Conservation (phyloP, 2,797 vertebrate genomes). For the Melanotaenia boesemani region DNA sequence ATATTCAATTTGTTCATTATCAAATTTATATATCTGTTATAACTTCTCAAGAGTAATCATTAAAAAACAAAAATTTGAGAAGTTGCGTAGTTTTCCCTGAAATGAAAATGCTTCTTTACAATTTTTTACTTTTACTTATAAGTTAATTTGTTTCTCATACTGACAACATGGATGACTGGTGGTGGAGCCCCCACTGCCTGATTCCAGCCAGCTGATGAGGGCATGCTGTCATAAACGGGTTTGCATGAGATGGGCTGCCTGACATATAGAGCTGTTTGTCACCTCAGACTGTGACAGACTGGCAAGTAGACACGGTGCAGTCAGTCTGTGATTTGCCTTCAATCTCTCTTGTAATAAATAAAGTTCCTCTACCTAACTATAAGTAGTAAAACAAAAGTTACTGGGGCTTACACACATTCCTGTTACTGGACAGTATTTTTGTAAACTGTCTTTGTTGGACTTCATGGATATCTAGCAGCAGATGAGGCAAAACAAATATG, state of each 20-base stretch:
- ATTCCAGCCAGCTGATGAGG: conserved; percentile 55
- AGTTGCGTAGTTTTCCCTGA: too few species aligned
- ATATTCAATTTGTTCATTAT: background rate
- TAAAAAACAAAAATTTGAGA: background rate
- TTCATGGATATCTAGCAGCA: conserved; percentile 30
- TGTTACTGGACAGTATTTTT: conserved; percentile 28
- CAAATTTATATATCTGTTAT: background rate
- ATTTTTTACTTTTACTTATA: background rate
- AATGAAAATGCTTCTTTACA: background rate
- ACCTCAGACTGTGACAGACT: conserved; percentile 38
- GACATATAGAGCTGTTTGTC: conserved; percentile 44
- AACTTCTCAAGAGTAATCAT: background rate
- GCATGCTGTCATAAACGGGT: conserved; percentile 59
- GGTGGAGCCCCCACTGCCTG: conserved; percentile 27
- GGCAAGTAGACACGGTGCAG: conserved; percentile 28
- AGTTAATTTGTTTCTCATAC: background rate
- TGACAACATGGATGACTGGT: background rate
- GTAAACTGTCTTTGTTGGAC: conserved; percentile 22
- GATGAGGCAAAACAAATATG: conserved; percentile 39
- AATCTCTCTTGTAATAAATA: conserved; percentile 26
- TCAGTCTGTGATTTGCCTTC: conserved; percentile 28
- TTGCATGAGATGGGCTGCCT: conserved; percentile 30
- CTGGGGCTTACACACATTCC: conserved; percentile 1
- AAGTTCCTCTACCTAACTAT: conserved; percentile 4
- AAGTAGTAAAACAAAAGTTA: background rate